Evolutionary conservation across 2,888 invertebrate genomes (phyloP).

Genomic region (Megaustenia siamemsis): DNA sequence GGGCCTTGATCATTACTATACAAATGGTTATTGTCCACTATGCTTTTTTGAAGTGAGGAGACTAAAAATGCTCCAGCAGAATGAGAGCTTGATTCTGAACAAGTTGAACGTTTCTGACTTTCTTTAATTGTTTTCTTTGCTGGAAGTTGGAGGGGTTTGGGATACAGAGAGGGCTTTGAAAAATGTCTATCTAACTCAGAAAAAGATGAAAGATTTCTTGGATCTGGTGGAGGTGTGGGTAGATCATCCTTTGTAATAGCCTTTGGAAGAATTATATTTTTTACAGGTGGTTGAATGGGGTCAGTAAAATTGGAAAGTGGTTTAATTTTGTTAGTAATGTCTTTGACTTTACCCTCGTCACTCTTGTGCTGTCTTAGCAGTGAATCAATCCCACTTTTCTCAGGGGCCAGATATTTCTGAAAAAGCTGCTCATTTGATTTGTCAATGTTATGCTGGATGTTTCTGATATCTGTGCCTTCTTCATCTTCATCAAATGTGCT

Average conservation of each 20-base stretch:
- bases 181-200: slow-evolving; percentile 42
- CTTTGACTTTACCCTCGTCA: slow-evolving; percentile 46
- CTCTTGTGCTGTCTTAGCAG: background rate
- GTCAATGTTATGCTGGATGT: slow-evolving; percentile 38
- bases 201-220: slow-evolving; percentile 43
- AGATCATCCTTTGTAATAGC: slow-evolving; percentile 45
- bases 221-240: slow-evolving; percentile 54
- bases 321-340: slow-evolving; percentile 57
- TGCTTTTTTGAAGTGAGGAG: slow-evolving; percentile 35
- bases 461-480: slow-evolving; percentile 37
- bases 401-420: slow-evolving; percentile 51
- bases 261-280: slow-evolving; percentile 40
- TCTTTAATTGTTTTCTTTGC: background rate
- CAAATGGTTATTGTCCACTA: slow-evolving; percentile 9
- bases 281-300: slow-evolving; percentile 57
- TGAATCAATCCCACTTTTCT: background rate
- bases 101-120: background rate
- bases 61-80: slow-evolving; percentile 21
- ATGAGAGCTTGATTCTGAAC: slow-evolving; percentile 44
- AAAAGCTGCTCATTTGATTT: slow-evolving; percentile 51
- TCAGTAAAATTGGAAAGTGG: slow-evolving; percentile 68
- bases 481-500: slow-evolving; percentile 49
- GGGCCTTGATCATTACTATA: slow-evolving; percentile 35
- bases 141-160: slow-evolving; percentile 57
- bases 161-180: slow-evolving; percentile 60